These are phyloP conservation scores for Centruroides vittatus DNA, from an alignment of 1,140 invertebrate species.

Conservation along the genomic window DNA sequence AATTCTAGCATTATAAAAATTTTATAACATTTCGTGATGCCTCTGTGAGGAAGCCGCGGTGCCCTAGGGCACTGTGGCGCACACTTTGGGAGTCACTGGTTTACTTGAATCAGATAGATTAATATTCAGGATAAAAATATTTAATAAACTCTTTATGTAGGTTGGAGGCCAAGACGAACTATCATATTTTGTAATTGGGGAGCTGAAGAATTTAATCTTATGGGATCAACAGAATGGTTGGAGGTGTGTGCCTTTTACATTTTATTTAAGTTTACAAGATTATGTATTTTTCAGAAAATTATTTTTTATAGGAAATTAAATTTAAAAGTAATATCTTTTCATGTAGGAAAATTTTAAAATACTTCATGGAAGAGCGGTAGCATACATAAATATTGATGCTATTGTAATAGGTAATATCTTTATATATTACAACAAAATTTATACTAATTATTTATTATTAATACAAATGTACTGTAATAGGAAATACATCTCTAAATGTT, in stretches of 20 bases:
- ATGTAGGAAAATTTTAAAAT: slow-evolving; percentile 19
- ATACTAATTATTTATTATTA: not conserved
- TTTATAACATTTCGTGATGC: no score
- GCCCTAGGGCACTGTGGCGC: no score
- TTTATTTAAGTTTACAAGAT: not conserved
- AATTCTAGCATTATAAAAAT: no score
- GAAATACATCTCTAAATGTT: slow-evolving; percentile 7
- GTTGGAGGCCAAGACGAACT: slow-evolving; percentile 32
- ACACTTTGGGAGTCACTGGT: no score
- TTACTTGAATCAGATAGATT: no score
- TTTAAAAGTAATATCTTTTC: no score
- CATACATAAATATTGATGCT: slow-evolving; percentile 28
- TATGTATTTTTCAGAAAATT: not conserved
- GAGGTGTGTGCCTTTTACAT: slow-evolving; percentile 13
- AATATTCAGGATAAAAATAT: no score
- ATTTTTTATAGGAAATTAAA: no score
- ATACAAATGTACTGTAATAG: no score
- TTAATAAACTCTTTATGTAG: not conserved
- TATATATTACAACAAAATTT: slow-evolving; percentile 1
- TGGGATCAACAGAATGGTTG: slow-evolving; percentile 30
- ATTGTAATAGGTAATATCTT: slow-evolving; percentile 20
- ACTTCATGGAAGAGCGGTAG: slow-evolving; percentile 24
- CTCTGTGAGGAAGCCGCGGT: no score
- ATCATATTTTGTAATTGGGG: slow-evolving; percentile 38
- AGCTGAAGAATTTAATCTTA: slow-evolving; percentile 36